Base-by-base conservation (phyloP, 2,113 vertebrate species). In the Notarius quadriscutis region DNA sequence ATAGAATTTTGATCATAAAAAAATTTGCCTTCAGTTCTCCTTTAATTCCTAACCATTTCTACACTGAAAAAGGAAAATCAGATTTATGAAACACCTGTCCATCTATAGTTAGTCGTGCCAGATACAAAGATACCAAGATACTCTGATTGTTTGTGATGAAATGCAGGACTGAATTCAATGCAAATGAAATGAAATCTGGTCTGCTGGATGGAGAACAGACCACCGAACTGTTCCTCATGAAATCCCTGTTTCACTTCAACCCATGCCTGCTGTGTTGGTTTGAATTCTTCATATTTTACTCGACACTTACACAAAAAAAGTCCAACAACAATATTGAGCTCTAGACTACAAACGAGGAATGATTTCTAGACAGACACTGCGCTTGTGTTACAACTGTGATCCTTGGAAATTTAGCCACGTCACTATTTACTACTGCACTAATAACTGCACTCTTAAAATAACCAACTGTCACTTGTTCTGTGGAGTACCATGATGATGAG, bases 121-220 rank as follows among this genome's bases (percentile, higher is more conserved):
- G 63, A n/a, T 48, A 10, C 27, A 58, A 84, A 74, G 15, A 69
- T 34, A 67, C 34, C 34, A 41, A 41, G 34, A 41, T 41, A 41
- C 86, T 88, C 25, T 88, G 87, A 90, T 88, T 90, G 89, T 86
- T 78, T 67, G 41, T 81, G 83, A 74, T 84, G 62, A 87, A 88
- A 87, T 17, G 30, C 50, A 85, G 34, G 85, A 71, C 50, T 58
- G 27, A 86, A 85, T 74, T 71, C 20, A 83, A 84, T 41, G 20
- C 58, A 51, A 74, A 87, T 50, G 63, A 74, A 87, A 55, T 58
- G 22, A 82, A 60, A 74, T 74, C 18, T 53, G 34, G 15, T 27
- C 69, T 2, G 34, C 34, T 14, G 58, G 58, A 75, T 75, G 57
- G 55, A 82, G 20, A 57, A 51, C 69, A 86, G 84, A 51, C n/a